Conservation (phyloP, 2,797 vertebrate species). For the Spea hammondii region DNA sequence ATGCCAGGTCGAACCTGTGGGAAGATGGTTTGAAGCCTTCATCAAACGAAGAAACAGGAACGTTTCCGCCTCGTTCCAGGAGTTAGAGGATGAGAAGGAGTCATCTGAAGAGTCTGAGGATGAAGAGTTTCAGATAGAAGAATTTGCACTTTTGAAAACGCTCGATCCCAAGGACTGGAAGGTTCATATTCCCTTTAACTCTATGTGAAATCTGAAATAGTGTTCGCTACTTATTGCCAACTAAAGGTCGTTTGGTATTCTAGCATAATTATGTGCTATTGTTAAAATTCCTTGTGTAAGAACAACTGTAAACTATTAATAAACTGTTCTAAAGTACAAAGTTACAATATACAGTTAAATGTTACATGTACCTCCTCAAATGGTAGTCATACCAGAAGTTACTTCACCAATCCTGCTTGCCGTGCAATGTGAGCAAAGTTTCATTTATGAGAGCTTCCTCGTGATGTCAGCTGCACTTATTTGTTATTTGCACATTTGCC, state of each 20-base stretch:
- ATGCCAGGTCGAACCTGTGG: conserved; percentile 93
- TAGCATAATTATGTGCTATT: too few species aligned
- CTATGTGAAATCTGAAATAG: neutral
- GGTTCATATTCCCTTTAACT: conserved; percentile 63
- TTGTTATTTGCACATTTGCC: too few species aligned
- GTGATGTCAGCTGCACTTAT: too few species aligned
- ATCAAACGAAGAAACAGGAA: conserved; percentile 89
- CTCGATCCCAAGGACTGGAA: conserved; percentile 99
- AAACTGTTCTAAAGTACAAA: neutral
- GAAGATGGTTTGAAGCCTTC: conserved; percentile 97
- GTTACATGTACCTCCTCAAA: too few species aligned
- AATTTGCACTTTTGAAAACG: conserved; percentile 89
- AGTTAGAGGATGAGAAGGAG: conserved; percentile 93
- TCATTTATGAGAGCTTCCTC: neutral
- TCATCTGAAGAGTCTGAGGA: conserved; percentile 91
- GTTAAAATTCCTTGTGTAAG: too few species aligned
- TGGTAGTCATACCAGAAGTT: too few species aligned
- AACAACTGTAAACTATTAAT: neutral
- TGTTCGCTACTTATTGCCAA: neutral
- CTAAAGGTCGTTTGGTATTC: neutral
- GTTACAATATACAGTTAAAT: too few species aligned
- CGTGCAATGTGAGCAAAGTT: neutral
- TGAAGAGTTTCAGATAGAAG: conserved; percentile 91
- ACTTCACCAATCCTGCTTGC: too few species aligned
- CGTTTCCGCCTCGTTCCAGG: conserved; percentile 91